These are phyloP conservation scores for Sphaeramia orbicularis DNA, from an alignment of 2,797 vertebrate species.

Conservation along the genomic window DNA sequence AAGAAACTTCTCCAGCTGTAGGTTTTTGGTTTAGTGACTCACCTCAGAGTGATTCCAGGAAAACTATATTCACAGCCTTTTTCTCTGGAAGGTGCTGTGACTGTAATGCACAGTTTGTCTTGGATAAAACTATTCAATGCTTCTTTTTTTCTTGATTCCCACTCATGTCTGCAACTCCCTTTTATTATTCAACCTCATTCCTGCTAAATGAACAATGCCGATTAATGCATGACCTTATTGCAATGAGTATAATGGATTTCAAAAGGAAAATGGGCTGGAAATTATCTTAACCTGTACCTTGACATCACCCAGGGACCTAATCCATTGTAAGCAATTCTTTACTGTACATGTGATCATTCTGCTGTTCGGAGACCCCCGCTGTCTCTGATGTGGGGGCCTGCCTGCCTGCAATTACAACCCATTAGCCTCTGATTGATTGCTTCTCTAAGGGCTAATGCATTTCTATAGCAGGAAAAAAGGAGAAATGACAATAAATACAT, in stretches of 20 bases:
- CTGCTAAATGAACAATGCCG: slow-evolving; percentile 39
- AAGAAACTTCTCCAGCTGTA: slow-evolving; percentile 12
- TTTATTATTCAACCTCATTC: neutral
- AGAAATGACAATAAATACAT: slow-evolving; percentile 73
- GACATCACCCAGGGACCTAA: slow-evolving; percentile 36
- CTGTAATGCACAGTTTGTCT: neutral
- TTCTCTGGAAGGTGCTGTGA: slow-evolving; percentile 6
- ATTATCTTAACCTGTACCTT: slow-evolving; percentile 50
- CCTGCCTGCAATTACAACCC: slow-evolving; percentile 76
- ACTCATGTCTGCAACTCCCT: slow-evolving; percentile 1
- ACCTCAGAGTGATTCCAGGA: slow-evolving; percentile 4
- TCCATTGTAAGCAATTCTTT: slow-evolving; percentile 43
- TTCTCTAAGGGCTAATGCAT: slow-evolving; percentile 74
- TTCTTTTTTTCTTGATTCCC: neutral
- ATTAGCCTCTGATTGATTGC: slow-evolving; percentile 80
- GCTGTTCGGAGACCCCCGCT: slow-evolving; percentile 52
- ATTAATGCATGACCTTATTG: slow-evolving; percentile 42
- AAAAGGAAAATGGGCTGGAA: slow-evolving; percentile 58
- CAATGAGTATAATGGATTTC: slow-evolving; percentile 54
- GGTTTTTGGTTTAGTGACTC: slow-evolving; percentile 21
- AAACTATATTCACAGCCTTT: slow-evolving; percentile 8
- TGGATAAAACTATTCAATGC: too few relatives aligned
- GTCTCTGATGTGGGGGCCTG: slow-evolving; percentile 59
- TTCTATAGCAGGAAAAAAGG: slow-evolving; percentile 65
- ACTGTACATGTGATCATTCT: slow-evolving; percentile 57